Evolutionary conservation across 2,888 invertebrate species (phyloP), one percentile per base, ranked within the genome.

Genomic region (Heliconius ismenius): DNA sequence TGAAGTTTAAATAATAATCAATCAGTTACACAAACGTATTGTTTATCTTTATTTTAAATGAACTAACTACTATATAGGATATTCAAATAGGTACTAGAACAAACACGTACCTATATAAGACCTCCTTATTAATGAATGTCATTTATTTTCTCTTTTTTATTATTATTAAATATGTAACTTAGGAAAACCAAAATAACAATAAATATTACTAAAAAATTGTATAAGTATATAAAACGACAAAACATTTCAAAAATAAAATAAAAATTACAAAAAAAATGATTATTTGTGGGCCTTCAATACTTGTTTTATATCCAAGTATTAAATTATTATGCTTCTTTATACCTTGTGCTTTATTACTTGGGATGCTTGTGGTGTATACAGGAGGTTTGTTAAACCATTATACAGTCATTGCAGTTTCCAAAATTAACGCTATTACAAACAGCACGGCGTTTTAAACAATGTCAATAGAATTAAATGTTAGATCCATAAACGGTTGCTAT

Each of bases 281-380:
- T 18, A 15, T 86, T 68, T 87, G 85, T 72, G 79, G 79, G 21
- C 73, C 86, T 62, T 84, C 87, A 2, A 70, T 88, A 54, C 77
- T 89, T 13, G 79, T 89, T 32, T 24, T 89, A 72, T 86, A 82
- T 75, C 90, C 90, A 1, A 85, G 87, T 82, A 80, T 87, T 26
- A 91, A 90, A 79, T 79, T 91, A 67, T 84, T 89, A 69, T 91
- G 91, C 81, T 84, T 91, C 69, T 74, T 90, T 32, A 68, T 90
- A 65, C 91, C 90, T 1, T 84, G 85, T 75, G 86, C 85, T 4
- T 83, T 83, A 2, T 81, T 90, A 9, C 76, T 91, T 9, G 86
- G 87, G 4, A 84, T 87, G 82, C 75, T 85, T 21, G 86, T 84
- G 13, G 80, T 86, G 2, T 89, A 90, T 72, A 63, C 88, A 4